Conservation (phyloP, 1,140 invertebrate genomes). For the Drosophila malerkotliana region DNA sequence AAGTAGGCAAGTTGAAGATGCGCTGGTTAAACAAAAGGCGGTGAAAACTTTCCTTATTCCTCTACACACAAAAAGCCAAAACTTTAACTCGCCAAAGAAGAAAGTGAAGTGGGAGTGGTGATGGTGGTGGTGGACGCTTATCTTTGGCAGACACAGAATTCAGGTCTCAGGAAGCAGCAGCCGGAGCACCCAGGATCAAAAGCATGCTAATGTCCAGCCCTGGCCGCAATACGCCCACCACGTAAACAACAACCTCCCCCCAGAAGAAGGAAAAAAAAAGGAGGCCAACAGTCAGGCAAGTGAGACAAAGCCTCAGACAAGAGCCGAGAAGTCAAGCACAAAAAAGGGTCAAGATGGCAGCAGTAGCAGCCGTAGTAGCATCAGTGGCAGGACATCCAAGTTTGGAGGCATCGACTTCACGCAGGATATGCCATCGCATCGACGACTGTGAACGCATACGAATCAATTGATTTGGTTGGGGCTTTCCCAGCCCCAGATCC, state of each 20-base stretch:
- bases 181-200: slow-evolving; percentile 58
- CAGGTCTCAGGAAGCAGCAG: background rate
- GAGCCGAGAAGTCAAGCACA: slow-evolving; percentile 72
- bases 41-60: slow-evolving; percentile 46
- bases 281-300: slow-evolving; percentile 7
- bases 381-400: slow-evolving; percentile 1
- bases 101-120: slow-evolving; percentile 31
- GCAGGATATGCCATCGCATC: slow-evolving; percentile 53
- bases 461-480: slow-evolving; percentile 71
- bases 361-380: slow-evolving; percentile 20
- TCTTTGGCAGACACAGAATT: slow-evolving; percentile 59
- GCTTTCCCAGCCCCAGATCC: slow-evolving; percentile 3
- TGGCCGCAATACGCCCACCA: slow-evolving; percentile 55
- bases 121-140: slow-evolving; percentile 49
- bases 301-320: slow-evolving; percentile 42
- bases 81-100: slow-evolving; percentile 35
- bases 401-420: slow-evolving; percentile 21
- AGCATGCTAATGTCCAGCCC: slow-evolving; percentile 78
- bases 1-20: slow-evolving; percentile 51
- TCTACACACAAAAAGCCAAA: slow-evolving; percentile 42
- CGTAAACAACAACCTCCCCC: slow-evolving; percentile 3
- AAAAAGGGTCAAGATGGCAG: slow-evolving; percentile 77
- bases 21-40: slow-evolving; percentile 68
- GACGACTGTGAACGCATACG: slow-evolving; percentile 58
- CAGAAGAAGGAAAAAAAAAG: background rate